Base-by-base conservation (phyloP, 2,888 invertebrate genomes). In the Troilus luridus region DNA sequence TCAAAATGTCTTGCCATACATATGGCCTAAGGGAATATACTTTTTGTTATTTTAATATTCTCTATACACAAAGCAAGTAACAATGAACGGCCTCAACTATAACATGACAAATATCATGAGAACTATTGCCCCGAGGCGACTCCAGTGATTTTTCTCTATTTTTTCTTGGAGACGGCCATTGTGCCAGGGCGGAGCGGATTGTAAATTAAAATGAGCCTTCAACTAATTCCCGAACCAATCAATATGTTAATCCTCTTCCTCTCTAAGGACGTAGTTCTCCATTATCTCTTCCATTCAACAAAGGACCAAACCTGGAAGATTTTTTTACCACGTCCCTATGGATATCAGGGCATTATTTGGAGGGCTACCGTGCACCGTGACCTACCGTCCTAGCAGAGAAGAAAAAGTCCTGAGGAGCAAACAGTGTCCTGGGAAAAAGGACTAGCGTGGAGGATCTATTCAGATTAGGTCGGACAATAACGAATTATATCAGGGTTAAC, bases 211-310 rank as follows among this genome's bases (percentile, higher is more conserved):
- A 89, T 89, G 89, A 89, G 62, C 64, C 12, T 54, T 41, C 27
- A 24, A 89, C 89, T 89, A 89, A 89, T 89, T 67, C 67, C 85
- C 62, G 89, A 89, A 89, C 56, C 89, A 89, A 89, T 89, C 89
- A 89, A 89, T 89, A 89, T 89, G 89, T 89, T 89, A 89, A 89
- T 89, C 67, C 62, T 41, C 41, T 41, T 41, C 0, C 56, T 41
- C 19, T n/a, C 17, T 6, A 21, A n/a, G 89, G 60, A 64, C 64
- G 54, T 10, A 21, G 67, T 54, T 60, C 5, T 3, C 54, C 64
- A 64, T 62, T 88, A 41, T 88, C 88, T 41, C 21, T 11, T 41
- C 54, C 1, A 17, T 21, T 89, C 41, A 21, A 85, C 85, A 85
- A 85, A 56, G 7, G 56, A 12, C 67, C 67, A 24, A 41, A 17